Percentiles rank a stretch among this genome's conserved stretches.
These are phyloP conservation scores for Mustelus asterias DNA, from an alignment of 2,113 vertebrate species.

Conservation along the genomic window DNA sequence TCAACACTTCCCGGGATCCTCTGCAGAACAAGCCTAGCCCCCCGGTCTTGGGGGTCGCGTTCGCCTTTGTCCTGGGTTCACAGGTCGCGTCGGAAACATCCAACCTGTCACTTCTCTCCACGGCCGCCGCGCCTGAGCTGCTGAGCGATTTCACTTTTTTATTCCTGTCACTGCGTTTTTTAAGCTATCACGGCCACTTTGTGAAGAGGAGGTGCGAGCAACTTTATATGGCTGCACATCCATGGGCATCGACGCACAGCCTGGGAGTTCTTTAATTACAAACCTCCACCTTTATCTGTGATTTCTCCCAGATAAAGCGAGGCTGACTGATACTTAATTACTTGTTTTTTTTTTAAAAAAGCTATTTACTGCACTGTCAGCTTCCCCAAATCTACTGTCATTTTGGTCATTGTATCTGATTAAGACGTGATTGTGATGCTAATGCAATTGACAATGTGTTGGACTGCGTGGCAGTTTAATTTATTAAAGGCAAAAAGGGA, in stretches of 20 bases:
- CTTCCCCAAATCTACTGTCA: constrained; percentile 22
- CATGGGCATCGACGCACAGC: not conserved
- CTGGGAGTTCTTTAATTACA: not conserved
- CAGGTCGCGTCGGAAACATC: not conserved
- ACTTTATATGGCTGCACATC: not conserved
- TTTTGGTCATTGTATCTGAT: constrained; percentile 18
- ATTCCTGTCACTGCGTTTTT: not conserved
- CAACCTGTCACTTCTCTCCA: not conserved
- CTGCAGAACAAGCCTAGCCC: not conserved
- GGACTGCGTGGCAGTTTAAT: constrained; percentile 28
- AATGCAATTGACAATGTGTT: constrained; percentile 21
- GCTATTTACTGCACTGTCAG: constrained; percentile 27
- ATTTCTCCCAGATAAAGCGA: constrained; percentile 2
- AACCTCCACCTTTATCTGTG: constrained; percentile 3
- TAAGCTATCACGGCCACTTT: not conserved
- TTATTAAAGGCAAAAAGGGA: not conserved
- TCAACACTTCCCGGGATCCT: not conserved
- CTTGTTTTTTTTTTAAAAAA: constrained; percentile 23
- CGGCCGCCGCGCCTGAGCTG: not conserved
- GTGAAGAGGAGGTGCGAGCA: not conserved
- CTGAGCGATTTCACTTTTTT: not conserved
- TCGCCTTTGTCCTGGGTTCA: not conserved
- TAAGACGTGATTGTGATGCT: constrained; percentile 29
- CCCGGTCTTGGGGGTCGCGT: not conserved
- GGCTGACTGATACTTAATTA: constrained; percentile 27